These are phyloP conservation scores for Camelus bactrianus DNA, from an alignment of 2,113 vertebrate genomes.

Conservation along the genomic window DNA sequence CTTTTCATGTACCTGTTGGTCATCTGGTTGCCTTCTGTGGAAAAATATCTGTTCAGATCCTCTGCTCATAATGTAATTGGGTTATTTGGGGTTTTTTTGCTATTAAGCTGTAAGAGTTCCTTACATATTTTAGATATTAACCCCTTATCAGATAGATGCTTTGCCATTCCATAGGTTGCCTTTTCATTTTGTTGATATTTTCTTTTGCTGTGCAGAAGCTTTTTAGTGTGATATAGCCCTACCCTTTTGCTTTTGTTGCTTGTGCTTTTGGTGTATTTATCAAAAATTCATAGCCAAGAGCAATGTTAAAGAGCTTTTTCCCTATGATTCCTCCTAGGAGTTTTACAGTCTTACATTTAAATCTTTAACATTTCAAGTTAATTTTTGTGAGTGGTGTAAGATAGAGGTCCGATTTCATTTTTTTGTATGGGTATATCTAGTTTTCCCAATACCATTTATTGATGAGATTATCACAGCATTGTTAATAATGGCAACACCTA, in stretches of 20 bases:
- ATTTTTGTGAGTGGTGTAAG: too few species aligned
- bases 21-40: not conserved
- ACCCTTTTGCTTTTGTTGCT: not conserved
- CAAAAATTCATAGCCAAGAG: not conserved
- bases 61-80: not conserved
- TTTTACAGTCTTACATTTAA: not conserved
- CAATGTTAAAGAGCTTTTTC: not conserved
- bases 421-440: too few species aligned
- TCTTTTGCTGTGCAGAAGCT: not conserved
- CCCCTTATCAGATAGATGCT: not conserved
- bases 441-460: too few species aligned
- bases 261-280: not conserved
- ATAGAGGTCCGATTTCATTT: too few species aligned
- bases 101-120: not conserved
- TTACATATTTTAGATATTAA: conserved; percentile 14
- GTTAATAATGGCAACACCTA: not conserved
- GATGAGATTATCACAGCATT: not conserved
- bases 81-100: not conserved
- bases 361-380: not conserved
- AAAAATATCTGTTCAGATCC: not conserved
- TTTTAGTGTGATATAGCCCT: not conserved
- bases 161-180: not conserved
- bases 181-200: not conserved
- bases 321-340: not conserved
- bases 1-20: not conserved